These are phyloP conservation scores for Acomys russatus DNA, from an alignment of 2,797 vertebrate species.

Conservation along the genomic window DNA sequence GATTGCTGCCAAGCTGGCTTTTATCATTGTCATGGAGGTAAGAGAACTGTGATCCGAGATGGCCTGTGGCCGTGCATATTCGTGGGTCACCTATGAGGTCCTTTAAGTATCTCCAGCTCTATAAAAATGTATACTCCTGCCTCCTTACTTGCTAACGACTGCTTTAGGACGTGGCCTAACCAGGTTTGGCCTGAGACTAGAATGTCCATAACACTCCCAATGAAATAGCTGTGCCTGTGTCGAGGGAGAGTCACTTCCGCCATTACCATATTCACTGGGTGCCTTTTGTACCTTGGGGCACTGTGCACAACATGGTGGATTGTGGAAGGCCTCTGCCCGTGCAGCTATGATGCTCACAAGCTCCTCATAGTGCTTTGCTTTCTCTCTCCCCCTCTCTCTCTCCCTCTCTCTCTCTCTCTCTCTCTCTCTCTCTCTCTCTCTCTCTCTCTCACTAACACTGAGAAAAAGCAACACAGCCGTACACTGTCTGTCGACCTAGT, in stretches of 20 bases:
- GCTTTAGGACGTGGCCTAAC: not conserved
- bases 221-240: not conserved
- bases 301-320: not conserved
- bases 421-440: not conserved
- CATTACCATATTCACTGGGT: not conserved
- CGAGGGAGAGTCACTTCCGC: not conserved
- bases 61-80: not conserved
- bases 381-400: not conserved
- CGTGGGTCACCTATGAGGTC: not conserved
- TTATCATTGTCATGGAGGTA: constrained; percentile 97
- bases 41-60: constrained; percentile 13
- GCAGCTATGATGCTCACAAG: not conserved
- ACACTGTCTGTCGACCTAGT: not conserved
- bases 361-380: not conserved
- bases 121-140: not conserved
- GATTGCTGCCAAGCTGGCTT: constrained; percentile 96
- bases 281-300: not conserved
- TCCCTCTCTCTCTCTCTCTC: not conserved
- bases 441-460: constrained; percentile 2
- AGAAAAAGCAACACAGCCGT: constrained; percentile 32
- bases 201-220: constrained; percentile 8
- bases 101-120: not conserved
- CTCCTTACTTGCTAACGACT: constrained; percentile 25
- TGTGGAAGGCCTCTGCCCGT: not conserved
- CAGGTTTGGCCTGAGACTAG: constrained; percentile 18